phyloP scores from a whole-genome alignment of 2,113 vertebrate genomes.

The Cryptotis parvus region DNA sequence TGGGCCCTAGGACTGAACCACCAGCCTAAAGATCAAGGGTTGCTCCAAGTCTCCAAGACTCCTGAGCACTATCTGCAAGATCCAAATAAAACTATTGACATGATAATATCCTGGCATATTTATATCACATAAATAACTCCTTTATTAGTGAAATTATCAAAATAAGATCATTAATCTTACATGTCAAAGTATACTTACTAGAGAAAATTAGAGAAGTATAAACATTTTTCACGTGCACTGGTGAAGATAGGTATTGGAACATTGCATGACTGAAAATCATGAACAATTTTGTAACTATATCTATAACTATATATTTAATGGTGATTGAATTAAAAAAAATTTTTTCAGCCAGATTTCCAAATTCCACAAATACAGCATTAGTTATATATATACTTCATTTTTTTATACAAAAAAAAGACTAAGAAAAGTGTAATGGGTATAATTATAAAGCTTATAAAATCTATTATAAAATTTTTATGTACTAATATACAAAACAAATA shows the following conservation, averaged over 20 bases:
- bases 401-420: background rate
- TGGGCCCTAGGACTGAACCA: too few species aligned
- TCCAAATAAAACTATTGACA: too few species aligned
- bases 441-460: background rate
- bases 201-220: background rate
- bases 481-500: background rate
- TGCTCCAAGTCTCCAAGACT: too few species aligned
- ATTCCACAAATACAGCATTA: background rate
- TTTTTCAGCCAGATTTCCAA: background rate
- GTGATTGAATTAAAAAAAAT: too few species aligned
- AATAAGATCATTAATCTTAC: background rate
- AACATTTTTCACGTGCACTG: background rate
- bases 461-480: background rate
- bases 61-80: too few species aligned
- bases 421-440: background rate
- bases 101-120: background rate
- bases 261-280: too few species aligned
- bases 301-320: too few species aligned
- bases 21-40: too few species aligned
- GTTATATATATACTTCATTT: background rate
- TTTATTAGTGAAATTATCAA: background rate
- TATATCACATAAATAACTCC: background rate
- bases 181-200: background rate
- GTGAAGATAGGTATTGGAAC: too few species aligned
- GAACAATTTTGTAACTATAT: background rate